These are phyloP conservation scores for human DNA, from an alignment of 2,113 vertebrate species.

Conservation along the genomic window DNA sequence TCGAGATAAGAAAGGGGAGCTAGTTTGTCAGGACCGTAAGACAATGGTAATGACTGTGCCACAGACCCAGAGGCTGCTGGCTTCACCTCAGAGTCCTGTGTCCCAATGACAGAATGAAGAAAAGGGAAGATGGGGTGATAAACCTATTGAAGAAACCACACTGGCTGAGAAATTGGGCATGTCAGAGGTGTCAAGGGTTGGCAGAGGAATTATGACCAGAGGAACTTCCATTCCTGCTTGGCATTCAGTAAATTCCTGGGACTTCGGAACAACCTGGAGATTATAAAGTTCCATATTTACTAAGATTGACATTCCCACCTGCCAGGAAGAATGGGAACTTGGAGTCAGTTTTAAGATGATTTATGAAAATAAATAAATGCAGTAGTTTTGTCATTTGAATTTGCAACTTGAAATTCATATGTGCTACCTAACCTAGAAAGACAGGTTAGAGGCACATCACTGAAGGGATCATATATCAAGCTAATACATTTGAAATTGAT, in stretches of 20 bases:
- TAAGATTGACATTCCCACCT: not conserved
- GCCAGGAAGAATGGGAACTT: not conserved
- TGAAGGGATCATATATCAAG: not conserved
- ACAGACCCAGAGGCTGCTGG: not conserved
- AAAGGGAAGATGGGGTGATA: not conserved
- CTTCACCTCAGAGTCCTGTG: not conserved
- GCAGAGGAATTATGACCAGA: not conserved
- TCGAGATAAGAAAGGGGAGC: not conserved
- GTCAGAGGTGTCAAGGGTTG: not conserved
- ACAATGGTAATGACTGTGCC: not conserved
- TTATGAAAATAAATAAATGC: not conserved
- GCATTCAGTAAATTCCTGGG: not conserved
- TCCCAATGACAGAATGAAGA: not conserved
- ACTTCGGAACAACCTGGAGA: not conserved
- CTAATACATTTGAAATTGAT: not conserved
- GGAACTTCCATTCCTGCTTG: not conserved
- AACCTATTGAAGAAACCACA: not conserved
- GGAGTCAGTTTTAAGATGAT: not conserved
- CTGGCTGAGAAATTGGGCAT: not conserved
- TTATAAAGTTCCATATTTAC: not conserved
- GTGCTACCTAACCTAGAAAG: not conserved
- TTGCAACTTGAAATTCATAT: not conserved
- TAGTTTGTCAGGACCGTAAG: not conserved
- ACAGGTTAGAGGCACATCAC: not conserved
- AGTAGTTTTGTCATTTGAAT: not conserved